Base-by-base conservation (phyloP, 1,140 invertebrate genomes). In the Homarus americanus region DNA sequence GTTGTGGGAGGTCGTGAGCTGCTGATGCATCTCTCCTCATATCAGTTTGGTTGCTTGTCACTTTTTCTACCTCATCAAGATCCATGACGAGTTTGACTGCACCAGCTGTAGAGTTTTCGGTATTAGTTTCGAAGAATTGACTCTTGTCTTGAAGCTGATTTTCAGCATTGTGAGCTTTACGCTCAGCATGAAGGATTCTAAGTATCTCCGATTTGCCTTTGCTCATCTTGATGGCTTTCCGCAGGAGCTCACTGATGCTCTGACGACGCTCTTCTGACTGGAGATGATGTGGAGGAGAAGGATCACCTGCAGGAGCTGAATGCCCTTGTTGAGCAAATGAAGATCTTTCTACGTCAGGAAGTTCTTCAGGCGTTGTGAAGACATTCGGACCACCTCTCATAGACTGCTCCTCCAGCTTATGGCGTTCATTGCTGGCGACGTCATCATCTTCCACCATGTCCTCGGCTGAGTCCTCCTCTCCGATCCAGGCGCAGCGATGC, bases 401-500 rank as follows among this genome's bases (percentile, higher is more conserved):
- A 20, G 28, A 69, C 38, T 41, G 66, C 4, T 69, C 66, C 36
- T 83, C 34, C 72, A 83, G 15, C 32, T 44, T 63, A 32, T 69
- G 73, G 1, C 85, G 49, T 66, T 84, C 82, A 32, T 92, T 73
- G 28, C 86, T 85, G 75, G 58, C 28, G n/a, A 41, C 58, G 12
- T 91, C 91, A 36, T 91, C 84, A 41, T 91, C 83, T 10, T 91
- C 91, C 7, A 17, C 91, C 58, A 80, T 69, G 9, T 91, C 75
- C 24, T 91, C 91, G 4, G 91, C 76, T 1, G 92, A 93, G 91
- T 96, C 96, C 10, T 96, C 95, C 93, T 97, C 96, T 1, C 97
- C 97, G 82, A 97, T 97, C 94, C 97, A 97, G 0, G 97, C 97
- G 93, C 97, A 97, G 91, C 97, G 96, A 93, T 96, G 96, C 0